These are phyloP conservation scores for Oscheius onirici DNA, from an alignment of 2,888 invertebrate genomes.

Conservation along the genomic window DNA sequence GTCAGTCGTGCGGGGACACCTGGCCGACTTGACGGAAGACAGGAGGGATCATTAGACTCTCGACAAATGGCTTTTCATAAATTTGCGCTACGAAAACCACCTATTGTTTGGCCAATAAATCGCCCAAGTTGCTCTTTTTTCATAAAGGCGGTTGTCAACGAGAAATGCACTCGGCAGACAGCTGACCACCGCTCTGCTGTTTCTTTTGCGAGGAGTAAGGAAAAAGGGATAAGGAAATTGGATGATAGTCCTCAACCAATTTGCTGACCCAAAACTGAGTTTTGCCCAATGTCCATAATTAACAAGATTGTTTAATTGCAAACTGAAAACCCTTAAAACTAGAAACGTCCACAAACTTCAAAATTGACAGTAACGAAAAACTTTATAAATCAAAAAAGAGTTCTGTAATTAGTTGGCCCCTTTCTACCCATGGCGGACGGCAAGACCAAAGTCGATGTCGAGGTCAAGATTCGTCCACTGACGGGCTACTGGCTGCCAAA, in stretches of 20 bases:
- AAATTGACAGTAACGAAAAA: too few species aligned
- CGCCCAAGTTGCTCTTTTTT: constrained; percentile 24
- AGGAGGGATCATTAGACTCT: neutral
- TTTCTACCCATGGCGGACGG: too few species aligned
- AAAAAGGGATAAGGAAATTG: too few species aligned
- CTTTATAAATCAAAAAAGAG: too few species aligned
- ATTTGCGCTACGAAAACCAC: neutral
- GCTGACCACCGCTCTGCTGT: neutral
- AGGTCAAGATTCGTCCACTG: neutral
- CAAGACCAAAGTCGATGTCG: neutral
- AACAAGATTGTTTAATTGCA: too few species aligned
- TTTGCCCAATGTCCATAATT: too few species aligned
- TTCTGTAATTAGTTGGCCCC: too few species aligned
- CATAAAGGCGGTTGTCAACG: constrained; percentile 7
- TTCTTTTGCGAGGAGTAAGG: too few species aligned
- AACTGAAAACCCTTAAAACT: too few species aligned
- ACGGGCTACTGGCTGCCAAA: neutral
- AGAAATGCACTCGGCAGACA: neutral
- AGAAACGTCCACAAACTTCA: too few species aligned
- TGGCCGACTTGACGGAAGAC: neutral
- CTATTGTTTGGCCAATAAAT: constrained; percentile 24
- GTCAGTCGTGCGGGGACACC: constrained; percentile 7
- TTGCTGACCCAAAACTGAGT: too few species aligned
- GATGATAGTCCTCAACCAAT: too few species aligned
- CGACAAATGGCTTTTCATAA: constrained; percentile 18